Base-by-base conservation (phyloP, 2,888 invertebrate species). In the Campaea margaritaria region DNA sequence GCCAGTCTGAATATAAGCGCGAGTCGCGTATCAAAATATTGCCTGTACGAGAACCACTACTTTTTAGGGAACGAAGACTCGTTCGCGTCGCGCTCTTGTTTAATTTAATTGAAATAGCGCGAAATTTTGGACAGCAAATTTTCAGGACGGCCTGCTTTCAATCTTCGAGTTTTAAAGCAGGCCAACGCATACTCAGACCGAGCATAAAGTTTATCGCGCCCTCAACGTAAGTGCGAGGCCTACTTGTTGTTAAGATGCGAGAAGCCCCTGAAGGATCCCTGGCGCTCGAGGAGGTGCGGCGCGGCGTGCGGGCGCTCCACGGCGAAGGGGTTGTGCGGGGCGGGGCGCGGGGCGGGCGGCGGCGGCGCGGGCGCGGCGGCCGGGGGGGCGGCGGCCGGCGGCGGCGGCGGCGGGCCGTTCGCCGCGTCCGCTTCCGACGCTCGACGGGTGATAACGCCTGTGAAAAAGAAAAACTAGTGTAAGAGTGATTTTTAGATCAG, bases 221-320 rank as follows among this genome's bases (percentile, higher is more conserved):
- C 36, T 36, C 36, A 8, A 15, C 11, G 16, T 42, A 14, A 0
- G 9, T 39, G 7, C 10, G 31, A 31, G 2, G 65, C 65, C 59
- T 44, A 92, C 93, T 89, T 93, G 79, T 93, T 93, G 72, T 95
- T 95, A 39, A 96, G 93, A 78, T 96, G 96, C 74, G 96, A 95
- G 87, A 99, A 97, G 48, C 97, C 98, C 53, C 98, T 94, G 93
- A 98, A 98, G 64, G 98, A 98, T 69, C 98, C 98, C 91, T 99
- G 99, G 34, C 99, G 93, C 86, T 99, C 97, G 55, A 99, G 93
- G 95, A 99, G 96, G 69, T 97, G 96, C 34, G 97, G 96, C 42
- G 99, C 98, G 59, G 99, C 99, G 82, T 98, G 98, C 1, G 99
- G 99, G 52, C 99, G 94, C 85, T 98, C 98, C 74, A 98, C 98